Evolutionary conservation across 2,797 vertebrate genomes (phyloP), one percentile per base, ranked within the genome.

Genomic region (Parambassis ranga): DNA sequence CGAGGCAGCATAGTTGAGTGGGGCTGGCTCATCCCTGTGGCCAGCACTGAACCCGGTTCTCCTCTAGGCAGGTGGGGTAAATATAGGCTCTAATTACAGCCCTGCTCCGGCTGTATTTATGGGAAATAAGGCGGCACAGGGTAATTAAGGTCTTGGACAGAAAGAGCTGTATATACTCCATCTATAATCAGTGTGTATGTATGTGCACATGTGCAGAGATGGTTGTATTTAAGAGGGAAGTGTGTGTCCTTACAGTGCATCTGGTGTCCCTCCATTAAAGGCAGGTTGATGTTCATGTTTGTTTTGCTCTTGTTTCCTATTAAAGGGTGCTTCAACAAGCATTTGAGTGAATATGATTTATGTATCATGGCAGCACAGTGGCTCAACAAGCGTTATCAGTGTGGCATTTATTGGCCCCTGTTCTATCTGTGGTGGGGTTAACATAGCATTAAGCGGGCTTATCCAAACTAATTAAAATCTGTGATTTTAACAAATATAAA

Each of bases 51-150:
- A 37, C 32, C 42, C 77, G 49, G 58, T 62, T 67, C 75, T 76
- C 67, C 44, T 22, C 23, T 32, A 66, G 79, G 73, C 89, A 90
- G 90, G 89, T 90, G 88, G 84, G 65, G 83, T 89, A 86, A 87
- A 86, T 82, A 80, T 90, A 89, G 81, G 35, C 63, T 51, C 42
- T 87, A 89, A 92, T 91, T 90, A 84, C 77, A 90, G 83, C 77
- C 62, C 44, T 83, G 79, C 48, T 28, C 52, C 53, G 11, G 46
- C 78, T 83, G 79, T 87, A 88, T 90, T 91, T 91, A 90, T 69
- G 74, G 83, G 84, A 88, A 89, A 85, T 85, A 84, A 74, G 84
- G 73, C 61, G 60, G 72, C 11, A 76, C 67, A 43, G 77, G 83
- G 79, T 86, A 91, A 89, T 92, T 90, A 84, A 77, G 77, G 84